These are phyloP conservation scores for Achroia grisella DNA, from an alignment of 1,140 invertebrate genomes.

Conservation along the genomic window DNA sequence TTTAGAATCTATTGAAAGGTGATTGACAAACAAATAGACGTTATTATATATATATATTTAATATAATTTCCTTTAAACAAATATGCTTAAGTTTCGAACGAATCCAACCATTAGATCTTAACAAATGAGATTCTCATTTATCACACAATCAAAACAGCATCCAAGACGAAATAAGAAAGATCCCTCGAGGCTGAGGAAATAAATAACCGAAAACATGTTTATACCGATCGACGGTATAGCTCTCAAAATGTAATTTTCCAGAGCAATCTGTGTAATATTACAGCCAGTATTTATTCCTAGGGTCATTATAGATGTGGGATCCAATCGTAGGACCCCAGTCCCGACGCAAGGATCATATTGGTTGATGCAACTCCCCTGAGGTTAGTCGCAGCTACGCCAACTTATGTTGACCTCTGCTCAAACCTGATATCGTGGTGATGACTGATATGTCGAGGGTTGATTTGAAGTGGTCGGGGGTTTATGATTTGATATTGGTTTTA, in stretches of 20 bases:
- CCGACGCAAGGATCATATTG: constrained; percentile 26
- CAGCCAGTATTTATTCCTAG: constrained; percentile 37
- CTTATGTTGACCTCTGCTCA: background rate
- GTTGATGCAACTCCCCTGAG: constrained; percentile 34
- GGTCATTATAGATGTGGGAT: constrained; percentile 39
- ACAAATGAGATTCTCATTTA: constrained; percentile 2
- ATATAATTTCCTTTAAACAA: too few species aligned
- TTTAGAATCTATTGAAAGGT: too few species aligned
- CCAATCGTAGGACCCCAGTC: constrained; percentile 30
- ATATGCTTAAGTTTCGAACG: too few species aligned
- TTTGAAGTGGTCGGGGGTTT: constrained; percentile 10
- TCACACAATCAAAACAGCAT: constrained; percentile 3
- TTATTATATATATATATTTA: too few species aligned
- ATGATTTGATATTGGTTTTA: constrained; percentile 37
- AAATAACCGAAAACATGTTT: constrained; percentile 37
- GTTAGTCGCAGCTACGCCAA: constrained; percentile 10
- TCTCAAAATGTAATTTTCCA: constrained; percentile 28
- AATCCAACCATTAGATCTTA: background rate
- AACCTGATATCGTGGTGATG: background rate
- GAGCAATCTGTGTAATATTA: constrained; percentile 28
- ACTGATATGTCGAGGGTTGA: background rate
- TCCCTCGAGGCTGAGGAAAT: constrained; percentile 6
- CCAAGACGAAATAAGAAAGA: background rate
- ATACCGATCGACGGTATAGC: constrained; percentile 11
- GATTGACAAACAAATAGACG: too few species aligned